phyloP scores from a whole-genome alignment of 2,113 vertebrate species.

The Prionailurus bengalensis region DNA sequence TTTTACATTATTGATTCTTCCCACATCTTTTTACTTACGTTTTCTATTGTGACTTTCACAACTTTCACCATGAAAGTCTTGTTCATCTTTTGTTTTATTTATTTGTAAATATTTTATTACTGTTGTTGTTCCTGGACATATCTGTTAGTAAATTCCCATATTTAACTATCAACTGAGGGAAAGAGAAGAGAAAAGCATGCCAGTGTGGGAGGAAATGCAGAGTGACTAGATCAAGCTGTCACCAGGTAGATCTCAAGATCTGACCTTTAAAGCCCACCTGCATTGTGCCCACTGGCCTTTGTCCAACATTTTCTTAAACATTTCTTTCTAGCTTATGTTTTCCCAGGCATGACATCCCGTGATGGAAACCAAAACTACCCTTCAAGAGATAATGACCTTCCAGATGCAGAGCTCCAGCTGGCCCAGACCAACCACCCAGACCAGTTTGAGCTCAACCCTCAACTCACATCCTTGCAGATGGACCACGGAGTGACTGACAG shows the following conservation, averaged over 20 bases:
- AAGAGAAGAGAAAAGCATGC: background rate
- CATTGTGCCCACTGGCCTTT: background rate
- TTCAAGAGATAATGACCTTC: background rate
- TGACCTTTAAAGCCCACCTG: background rate
- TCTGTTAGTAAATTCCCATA: background rate
- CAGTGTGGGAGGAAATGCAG: background rate
- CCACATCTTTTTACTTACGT: background rate
- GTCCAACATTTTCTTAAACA: background rate
- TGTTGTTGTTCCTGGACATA: background rate
- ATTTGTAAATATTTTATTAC: background rate
- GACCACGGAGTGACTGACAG: background rate
- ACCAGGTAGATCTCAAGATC: background rate
- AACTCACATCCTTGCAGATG: background rate
- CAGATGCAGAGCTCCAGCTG: background rate
- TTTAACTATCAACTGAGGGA: background rate
- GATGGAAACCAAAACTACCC: background rate
- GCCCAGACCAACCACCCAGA: background rate
- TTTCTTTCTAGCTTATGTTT: background rate
- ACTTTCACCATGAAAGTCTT: background rate
- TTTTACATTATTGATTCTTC: background rate
- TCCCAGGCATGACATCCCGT: background rate
- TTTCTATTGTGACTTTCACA: constrained; percentile 19
- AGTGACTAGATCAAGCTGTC: background rate
- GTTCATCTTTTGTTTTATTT: background rate
- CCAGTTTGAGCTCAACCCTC: background rate